Conservation (phyloP, 2,888 invertebrate species). For the Criorhina ranunculi region DNA sequence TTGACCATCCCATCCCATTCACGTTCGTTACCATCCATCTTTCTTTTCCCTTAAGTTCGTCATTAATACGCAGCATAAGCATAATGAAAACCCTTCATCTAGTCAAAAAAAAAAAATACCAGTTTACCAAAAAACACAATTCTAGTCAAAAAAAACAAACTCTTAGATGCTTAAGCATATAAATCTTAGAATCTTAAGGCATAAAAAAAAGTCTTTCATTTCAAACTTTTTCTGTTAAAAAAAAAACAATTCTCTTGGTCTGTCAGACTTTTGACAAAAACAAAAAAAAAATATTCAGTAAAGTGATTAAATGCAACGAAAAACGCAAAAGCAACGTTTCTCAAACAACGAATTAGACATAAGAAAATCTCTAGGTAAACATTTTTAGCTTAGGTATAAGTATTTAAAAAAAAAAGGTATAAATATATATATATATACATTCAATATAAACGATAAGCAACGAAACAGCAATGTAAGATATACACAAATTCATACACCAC, state of each 20-base stretch:
- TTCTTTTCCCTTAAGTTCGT: slow-evolving; percentile 18
- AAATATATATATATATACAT: slow-evolving; percentile 50
- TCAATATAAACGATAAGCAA: slow-evolving; percentile 66
- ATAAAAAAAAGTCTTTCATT: slow-evolving; percentile 54
- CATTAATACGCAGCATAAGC: slow-evolving; percentile 39
- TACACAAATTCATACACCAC: slow-evolving; percentile 56
- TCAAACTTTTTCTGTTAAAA: slow-evolving; percentile 41
- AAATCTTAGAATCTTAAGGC: slow-evolving; percentile 70
- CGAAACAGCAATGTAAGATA: slow-evolving; percentile 70
- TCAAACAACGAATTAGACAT: slow-evolving; percentile 85
- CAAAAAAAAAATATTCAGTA: slow-evolving; percentile 81
- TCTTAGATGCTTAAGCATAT: slow-evolving; percentile 73
- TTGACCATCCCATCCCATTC: slow-evolving; percentile 3
- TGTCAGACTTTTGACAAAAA: slow-evolving; percentile 80
- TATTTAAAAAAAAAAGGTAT: slow-evolving; percentile 44
- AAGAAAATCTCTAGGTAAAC: slow-evolving; percentile 79
- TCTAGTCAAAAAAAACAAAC: slow-evolving; percentile 65
- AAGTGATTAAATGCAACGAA: slow-evolving; percentile 81
- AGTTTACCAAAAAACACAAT: slow-evolving; percentile 47
- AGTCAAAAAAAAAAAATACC: slow-evolving; percentile 65
- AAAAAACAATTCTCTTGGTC: slow-evolving; percentile 77
- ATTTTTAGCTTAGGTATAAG: slow-evolving; percentile 57
- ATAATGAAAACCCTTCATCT: slow-evolving; percentile 48
- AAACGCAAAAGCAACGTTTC: slow-evolving; percentile 84
- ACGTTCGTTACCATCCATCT: not conserved